Base-by-base conservation (phyloP, 2,113 vertebrate genomes). In the Nyctibius bracteatus region DNA sequence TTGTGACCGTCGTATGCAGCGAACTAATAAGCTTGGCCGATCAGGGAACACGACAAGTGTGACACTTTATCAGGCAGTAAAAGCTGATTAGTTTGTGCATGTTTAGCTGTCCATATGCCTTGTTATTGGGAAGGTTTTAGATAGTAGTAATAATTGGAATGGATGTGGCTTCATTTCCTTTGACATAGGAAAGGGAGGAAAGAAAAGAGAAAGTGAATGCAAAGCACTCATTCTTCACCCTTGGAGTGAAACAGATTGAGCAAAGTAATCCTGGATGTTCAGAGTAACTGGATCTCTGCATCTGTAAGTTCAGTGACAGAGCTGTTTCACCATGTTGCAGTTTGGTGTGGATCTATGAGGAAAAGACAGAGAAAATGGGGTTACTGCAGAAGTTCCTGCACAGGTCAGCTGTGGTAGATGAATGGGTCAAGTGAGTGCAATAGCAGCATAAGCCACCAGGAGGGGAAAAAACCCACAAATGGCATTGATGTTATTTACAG, bases 61-160 rank as follows among this genome's bases (percentile, higher is more conserved):
- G 93, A 92, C 86, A 81, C 73, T 92, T 85, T 89, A 95, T 93
- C 93, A 93, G 67, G 78, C 66, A 82, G 70, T 72, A 92, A 92
- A 93, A 96, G 78, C 90, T 95, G 96, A 96, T 96, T 94, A 94
- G 77, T 96, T 93, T 91, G 88, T 96, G 86, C 90, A 67, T 86
- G 95, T 93, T 90, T 94, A 88, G 92, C 66, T 95, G 93, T 63
- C 87, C 81, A 41, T 91, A 70, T 89, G 78, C 85, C 86, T 95
- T 1, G 4, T 95, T 95, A 94, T 39, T 88, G 77, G 65, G 58
- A 94, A 80, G 59, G 68, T 79, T 95, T 94, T 92, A 59, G 77
- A 67, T 74, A 63, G 85, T 49, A 27, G 62, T 81, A 92, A 94
- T 96, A 93, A 96, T 93, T 84, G 68, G 80, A 88, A 88, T 51